Conservation (phyloP, 2,113 vertebrate species). For the Mungos mungo region DNA sequence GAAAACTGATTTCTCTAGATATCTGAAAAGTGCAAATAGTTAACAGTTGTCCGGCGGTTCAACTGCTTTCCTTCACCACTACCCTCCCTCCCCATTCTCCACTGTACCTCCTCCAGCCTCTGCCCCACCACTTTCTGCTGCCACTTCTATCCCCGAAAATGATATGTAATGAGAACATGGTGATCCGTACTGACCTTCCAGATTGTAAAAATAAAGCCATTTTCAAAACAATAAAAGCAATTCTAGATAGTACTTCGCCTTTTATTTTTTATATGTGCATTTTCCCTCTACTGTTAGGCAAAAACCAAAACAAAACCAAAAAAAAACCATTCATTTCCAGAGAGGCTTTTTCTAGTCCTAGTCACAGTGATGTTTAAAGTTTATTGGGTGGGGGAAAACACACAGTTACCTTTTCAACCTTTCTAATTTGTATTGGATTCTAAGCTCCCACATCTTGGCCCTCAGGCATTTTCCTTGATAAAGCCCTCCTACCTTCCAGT, state of each 20-base stretch:
- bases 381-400: conserved; percentile 51
- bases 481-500: conserved; percentile 71
- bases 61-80: background rate
- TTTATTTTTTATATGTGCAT: conserved; percentile 35
- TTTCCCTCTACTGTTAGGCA: conserved; percentile 17
- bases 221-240: conserved; percentile 59
- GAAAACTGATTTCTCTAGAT: background rate
- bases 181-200: background rate
- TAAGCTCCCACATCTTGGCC: conserved; percentile 70
- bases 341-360: conserved; percentile 53
- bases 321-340: background rate
- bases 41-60: background rate
- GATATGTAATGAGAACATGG: background rate
- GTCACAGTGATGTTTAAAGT: conserved; percentile 56
- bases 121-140: background rate
- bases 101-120: background rate
- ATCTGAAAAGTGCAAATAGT: background rate
- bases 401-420: conserved; percentile 66
- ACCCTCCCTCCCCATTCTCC: background rate
- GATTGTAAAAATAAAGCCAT: conserved; percentile 36
- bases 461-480: conserved; percentile 70
- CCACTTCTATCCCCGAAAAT: background rate
- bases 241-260: background rate
- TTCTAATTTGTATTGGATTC: conserved; percentile 73
- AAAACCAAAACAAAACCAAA: background rate